Conservation (phyloP, 2,113 vertebrate genomes). For the Furnarius figulus region DNA sequence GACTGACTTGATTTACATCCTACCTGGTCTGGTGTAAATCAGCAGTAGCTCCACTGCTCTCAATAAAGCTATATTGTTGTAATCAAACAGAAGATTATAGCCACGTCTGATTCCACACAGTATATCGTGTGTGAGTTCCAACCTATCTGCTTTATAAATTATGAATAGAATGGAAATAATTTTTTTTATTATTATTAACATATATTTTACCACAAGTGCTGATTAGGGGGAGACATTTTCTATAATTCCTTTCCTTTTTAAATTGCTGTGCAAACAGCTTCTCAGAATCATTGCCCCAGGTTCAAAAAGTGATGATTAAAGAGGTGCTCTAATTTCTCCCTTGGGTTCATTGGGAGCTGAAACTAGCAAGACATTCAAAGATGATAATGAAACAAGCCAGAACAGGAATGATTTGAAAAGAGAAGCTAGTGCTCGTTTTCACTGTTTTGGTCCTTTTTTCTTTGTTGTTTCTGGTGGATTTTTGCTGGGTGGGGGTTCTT, state of each 20-base stretch:
- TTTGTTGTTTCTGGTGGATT: not conserved
- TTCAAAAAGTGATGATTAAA: conserved; percentile 34
- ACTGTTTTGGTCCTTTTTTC: not conserved
- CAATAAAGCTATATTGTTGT: not conserved
- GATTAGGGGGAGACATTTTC: not conserved
- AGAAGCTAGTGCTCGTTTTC: not conserved
- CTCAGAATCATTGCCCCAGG: not conserved
- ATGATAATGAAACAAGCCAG: not conserved
- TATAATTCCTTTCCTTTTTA: conserved; percentile 21
- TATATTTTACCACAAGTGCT: conserved; percentile 36
- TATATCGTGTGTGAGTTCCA: not conserved
- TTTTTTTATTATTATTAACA: conserved; percentile 13
- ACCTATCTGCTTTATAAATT: conserved; percentile 15
- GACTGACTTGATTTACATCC: not conserved
- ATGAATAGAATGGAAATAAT: conserved; percentile 29
- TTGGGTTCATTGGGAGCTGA: not conserved
- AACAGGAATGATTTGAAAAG: not conserved
- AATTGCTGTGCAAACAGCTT: conserved; percentile 25
- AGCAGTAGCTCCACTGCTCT: not conserved
- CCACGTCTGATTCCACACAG: not conserved
- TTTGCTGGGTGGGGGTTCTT: not conserved
- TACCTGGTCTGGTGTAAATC: not conserved
- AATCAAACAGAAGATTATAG: not conserved
- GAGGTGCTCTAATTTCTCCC: not conserved
- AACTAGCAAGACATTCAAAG: not conserved